Evolutionary conservation across 2,113 vertebrate genomes (phyloP), one percentile per base, ranked within the genome.

Genomic region (Tachysurus vachellii): DNA sequence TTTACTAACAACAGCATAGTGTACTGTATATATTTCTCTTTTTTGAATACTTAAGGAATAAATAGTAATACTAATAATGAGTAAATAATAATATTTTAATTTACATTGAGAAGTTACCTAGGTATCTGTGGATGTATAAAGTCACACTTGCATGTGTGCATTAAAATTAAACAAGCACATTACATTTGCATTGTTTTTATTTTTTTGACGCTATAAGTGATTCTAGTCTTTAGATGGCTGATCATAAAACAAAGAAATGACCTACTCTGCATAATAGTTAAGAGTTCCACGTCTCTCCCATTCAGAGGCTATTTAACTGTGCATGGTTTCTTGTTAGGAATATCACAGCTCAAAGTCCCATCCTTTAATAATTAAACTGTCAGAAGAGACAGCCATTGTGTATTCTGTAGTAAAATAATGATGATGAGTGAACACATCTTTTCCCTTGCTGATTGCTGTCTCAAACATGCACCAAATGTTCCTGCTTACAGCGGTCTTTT

Each of bases 291-390:
- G 3, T 19, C n/a, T 31, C 28, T 80, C 28, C 16, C 17, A 44
- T 73, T 44, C 68, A 42, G 68, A 70, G 6, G 28, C 66, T 36
- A 70, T 36, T 36, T 70, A 6, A 42, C 36, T 42, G 68, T 42
- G 68, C 23, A 36, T 36, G 36, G 2, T 36, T 36, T 21, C 8
- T 59, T 36, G 54, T 83, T 50, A 83, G 2, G 68, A 87, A 75
- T 83, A 83, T 61, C 70, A 57, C 81, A 42, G 59, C 61, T 66
- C 44, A 42, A 36, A 82, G 21, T 53, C 14, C 62, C 71, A 50
- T 86, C 57, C 82, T 71, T 86, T 82, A 86, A 83, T 88, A 86
- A 89, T 89, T 81, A 85, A 88, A 77, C 50, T 85, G 70, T 88
- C 84, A 80, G 54, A 73, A 73, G 62, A 79, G 68, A 79, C 79